These are phyloP conservation scores for Pelagia noctiluca DNA, from an alignment of 30 jellyfish, hydroid and myxozoan genomes.

Conservation along the genomic window DNA sequence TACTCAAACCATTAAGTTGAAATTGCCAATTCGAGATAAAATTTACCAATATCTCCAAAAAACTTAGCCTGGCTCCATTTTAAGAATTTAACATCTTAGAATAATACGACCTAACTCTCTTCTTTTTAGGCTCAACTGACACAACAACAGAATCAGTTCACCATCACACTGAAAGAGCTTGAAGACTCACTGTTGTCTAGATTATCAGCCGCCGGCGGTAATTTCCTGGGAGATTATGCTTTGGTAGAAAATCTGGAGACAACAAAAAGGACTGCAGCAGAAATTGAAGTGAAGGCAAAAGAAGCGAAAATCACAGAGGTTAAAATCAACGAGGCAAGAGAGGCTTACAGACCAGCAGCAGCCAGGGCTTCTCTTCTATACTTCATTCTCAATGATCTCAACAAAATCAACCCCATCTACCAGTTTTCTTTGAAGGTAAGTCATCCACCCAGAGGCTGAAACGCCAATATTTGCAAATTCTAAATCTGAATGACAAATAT, in stretches of 20 bases:
- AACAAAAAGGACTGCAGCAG: conserved; percentile 99
- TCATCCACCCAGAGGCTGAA: background rate
- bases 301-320: conserved; percentile 98
- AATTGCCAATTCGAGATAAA: no score
- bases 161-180: conserved; percentile 95
- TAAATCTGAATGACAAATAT: background rate
- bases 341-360: conserved; percentile 99
- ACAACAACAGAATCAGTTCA: conserved; percentile 98
- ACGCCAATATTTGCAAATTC: background rate
- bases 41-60: no score
- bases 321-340: conserved; percentile 96
- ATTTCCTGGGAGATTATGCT: conserved; percentile 97
- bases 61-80: no score
- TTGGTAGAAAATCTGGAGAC: conserved; percentile 98
- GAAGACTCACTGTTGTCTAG: conserved; percentile 98
- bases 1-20: no score
- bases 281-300: conserved; percentile 94
- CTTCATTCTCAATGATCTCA: conserved; percentile 94
- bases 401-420: conserved; percentile 92
- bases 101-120: conserved; percentile 3
- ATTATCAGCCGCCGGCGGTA: conserved; percentile 99
- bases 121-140: conserved; percentile 92
- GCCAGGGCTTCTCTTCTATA: conserved; percentile 97
- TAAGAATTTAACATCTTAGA: no score
- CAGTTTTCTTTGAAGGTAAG: conserved; percentile 97